These are phyloP conservation scores for Dryomyza anilis DNA, from an alignment of 2,888 invertebrate genomes.

Conservation along the genomic window DNA sequence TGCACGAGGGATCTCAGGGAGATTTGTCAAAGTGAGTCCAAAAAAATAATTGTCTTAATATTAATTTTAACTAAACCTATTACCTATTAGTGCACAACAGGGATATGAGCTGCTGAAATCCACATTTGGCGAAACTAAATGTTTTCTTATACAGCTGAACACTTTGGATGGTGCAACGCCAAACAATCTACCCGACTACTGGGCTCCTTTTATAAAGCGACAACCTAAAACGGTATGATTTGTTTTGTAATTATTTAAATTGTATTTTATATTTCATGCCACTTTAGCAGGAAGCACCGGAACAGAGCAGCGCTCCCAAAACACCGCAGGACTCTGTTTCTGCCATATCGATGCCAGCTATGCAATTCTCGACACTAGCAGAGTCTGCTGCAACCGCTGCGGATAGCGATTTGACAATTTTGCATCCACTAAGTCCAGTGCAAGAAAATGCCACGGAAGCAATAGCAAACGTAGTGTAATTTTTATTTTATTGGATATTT, in stretches of 20 bases:
- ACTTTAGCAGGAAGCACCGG: constrained; percentile 49
- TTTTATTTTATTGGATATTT: not conserved
- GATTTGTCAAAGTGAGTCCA: constrained; percentile 74
- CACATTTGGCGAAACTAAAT: constrained; percentile 83
- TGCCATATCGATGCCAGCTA: constrained; percentile 54
- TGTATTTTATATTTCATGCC: not conserved
- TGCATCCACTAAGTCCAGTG: constrained; percentile 79
- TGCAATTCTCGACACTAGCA: constrained; percentile 50
- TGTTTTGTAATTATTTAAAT: not conserved
- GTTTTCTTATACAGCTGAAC: constrained; percentile 89
- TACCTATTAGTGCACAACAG: constrained; percentile 74
- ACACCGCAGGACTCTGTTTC: constrained; percentile 66
- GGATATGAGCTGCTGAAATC: constrained; percentile 84
- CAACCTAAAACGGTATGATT: constrained; percentile 63
- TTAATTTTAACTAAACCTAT: not conserved
- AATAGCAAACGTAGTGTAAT: constrained; percentile 54
- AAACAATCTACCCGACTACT: constrained; percentile 77
- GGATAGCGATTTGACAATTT: constrained; percentile 58
- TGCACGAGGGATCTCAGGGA: constrained; percentile 78
- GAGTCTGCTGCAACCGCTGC: constrained; percentile 39
- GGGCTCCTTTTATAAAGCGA: constrained; percentile 78
- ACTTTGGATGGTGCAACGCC: constrained; percentile 71
- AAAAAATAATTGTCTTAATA: not conserved
- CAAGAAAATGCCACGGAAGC: constrained; percentile 68
- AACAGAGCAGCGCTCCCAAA: constrained; percentile 65